Percentiles rank a stretch among this genome's conserved stretches.
Evolutionary conservation across 2,797 vertebrate genomes (phyloP).

Genomic region (Hemitrygon akajei): DNA sequence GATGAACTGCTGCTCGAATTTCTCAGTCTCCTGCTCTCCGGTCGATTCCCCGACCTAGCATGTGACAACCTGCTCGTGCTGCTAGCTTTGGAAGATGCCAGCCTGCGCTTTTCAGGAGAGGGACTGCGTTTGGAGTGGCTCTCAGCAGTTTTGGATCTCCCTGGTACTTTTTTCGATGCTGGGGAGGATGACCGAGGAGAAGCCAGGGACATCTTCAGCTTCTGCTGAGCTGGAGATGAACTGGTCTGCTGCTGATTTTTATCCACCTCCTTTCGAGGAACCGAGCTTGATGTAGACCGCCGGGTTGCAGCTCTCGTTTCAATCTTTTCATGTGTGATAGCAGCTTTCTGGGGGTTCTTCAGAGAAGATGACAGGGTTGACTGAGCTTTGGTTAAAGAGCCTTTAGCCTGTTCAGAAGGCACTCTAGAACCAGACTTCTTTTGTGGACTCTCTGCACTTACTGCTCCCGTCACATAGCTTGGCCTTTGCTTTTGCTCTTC

Average conservation of each 20-base stretch:
- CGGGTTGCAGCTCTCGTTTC: slow-evolving; percentile 61
- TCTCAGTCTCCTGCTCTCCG: slow-evolving; percentile 65
- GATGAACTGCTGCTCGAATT: slow-evolving; percentile 81
- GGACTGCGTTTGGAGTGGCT: slow-evolving; percentile 72
- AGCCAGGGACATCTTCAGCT: slow-evolving; percentile 63
- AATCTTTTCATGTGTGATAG: slow-evolving; percentile 68
- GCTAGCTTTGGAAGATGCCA: slow-evolving; percentile 54
- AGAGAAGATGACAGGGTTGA: slow-evolving; percentile 59
- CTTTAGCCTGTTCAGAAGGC: slow-evolving; percentile 64
- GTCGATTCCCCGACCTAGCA: slow-evolving; percentile 55
- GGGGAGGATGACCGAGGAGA: slow-evolving; percentile 61
- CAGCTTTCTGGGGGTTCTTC: slow-evolving; percentile 68
- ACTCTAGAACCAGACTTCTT: slow-evolving; percentile 60
- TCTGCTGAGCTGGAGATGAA: slow-evolving; percentile 58
- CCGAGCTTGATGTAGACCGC: slow-evolving; percentile 60
- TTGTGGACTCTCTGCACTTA: slow-evolving; percentile 61
- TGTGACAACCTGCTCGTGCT: slow-evolving; percentile 57
- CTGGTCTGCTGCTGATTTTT: slow-evolving; percentile 42
- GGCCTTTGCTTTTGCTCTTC: slow-evolving; percentile 74
- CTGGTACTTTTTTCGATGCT: slow-evolving; percentile 57
- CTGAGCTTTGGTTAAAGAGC: slow-evolving; percentile 66
- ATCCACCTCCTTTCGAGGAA: slow-evolving; percentile 64
- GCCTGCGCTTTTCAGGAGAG: slow-evolving; percentile 58
- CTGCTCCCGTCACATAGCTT: slow-evolving; percentile 54
- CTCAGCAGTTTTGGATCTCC: slow-evolving; percentile 71